Evolutionary conservation across 2,797 vertebrate species (phyloP).

Genomic region (Rhincodon typus): DNA sequence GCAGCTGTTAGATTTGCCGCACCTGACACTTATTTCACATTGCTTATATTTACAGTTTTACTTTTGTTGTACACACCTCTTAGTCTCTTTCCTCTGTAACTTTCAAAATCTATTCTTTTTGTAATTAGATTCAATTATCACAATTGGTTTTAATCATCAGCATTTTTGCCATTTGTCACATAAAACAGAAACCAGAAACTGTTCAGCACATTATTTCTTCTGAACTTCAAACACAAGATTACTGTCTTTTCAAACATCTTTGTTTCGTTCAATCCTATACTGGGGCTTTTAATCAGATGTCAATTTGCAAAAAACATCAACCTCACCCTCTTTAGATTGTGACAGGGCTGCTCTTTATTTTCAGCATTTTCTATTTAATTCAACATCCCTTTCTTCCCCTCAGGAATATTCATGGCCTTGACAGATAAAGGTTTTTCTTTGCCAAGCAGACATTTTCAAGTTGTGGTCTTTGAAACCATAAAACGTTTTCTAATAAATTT

Average conservation of each 20-base stretch:
- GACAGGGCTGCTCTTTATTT: background rate
- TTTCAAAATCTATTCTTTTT: no score
- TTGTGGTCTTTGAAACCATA: background rate
- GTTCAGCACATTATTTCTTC: background rate
- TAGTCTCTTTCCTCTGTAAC: no score
- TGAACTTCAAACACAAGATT: background rate
- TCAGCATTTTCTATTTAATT: background rate
- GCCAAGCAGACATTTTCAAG: background rate
- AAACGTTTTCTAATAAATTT: background rate
- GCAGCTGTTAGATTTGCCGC: no score
- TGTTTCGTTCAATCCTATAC: background rate
- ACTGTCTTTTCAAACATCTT: background rate
- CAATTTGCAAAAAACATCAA: background rate
- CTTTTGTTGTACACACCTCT: no score
- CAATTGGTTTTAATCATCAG: background rate
- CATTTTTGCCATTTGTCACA: background rate
- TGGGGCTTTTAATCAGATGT: background rate
- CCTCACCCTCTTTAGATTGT: background rate
- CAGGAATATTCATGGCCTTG: background rate
- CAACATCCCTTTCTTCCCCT: background rate
- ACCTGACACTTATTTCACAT: no score
- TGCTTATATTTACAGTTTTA: no score
- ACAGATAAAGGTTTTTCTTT: background rate
- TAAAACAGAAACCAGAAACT: background rate
- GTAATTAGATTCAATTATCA: background rate